phyloP scores from a whole-genome alignment of 2,113 vertebrate species.

The Sphyrna mokarran region DNA sequence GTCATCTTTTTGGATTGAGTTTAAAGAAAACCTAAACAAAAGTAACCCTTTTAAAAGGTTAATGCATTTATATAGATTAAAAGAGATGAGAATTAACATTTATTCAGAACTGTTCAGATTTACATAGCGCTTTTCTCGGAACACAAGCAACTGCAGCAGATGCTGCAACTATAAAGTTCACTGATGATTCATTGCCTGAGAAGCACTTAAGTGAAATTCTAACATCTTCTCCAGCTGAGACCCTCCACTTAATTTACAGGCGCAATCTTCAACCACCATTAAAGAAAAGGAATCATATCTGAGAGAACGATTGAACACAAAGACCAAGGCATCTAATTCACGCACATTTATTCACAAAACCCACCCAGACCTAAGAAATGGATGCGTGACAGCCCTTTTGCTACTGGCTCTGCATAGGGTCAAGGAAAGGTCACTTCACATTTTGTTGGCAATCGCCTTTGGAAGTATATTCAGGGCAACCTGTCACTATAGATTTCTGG shows the following conservation, averaged over 20 bases:
- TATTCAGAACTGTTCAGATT: background rate
- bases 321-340: background rate
- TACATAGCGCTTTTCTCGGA: background rate
- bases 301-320: background rate
- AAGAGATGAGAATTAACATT: background rate
- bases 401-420: background rate
- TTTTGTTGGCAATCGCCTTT: background rate
- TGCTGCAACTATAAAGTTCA: background rate
- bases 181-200: slow-evolving; percentile 20
- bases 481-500: no score
- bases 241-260: background rate
- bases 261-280: background rate
- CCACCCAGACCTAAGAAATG: background rate
- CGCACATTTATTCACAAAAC: background rate
- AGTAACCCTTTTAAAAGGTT: background rate
- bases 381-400: background rate
- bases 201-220: background rate
- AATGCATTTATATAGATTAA: background rate
- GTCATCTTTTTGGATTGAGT: background rate
- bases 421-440: background rate
- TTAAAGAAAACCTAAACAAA: background rate
- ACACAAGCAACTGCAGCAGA: background rate
- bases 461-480: background rate
- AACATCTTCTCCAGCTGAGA: slow-evolving; percentile 31
- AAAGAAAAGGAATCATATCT: background rate